A percentile compares a stretch with the other conserved stretches of the same genome.
These are phyloP conservation scores for Hirtodrosophila duncani DNA, from an alignment of 2,888 invertebrate genomes.

Conservation along the genomic window DNA sequence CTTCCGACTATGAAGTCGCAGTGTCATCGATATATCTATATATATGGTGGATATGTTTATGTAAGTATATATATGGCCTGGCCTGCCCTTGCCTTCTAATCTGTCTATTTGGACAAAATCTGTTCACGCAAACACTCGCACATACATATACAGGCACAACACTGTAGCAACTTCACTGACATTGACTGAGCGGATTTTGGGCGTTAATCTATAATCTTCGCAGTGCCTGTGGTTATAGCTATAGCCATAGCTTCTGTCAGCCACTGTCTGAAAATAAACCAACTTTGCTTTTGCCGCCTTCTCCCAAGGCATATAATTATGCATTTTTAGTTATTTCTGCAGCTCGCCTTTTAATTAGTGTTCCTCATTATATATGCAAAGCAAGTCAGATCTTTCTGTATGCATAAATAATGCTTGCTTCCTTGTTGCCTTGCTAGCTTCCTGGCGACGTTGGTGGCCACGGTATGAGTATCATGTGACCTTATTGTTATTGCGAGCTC, in stretches of 20 bases:
- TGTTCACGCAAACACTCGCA: slow-evolving; percentile 5
- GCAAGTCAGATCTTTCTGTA: slow-evolving; percentile 6
- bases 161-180: slow-evolving; percentile 19
- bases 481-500: slow-evolving; percentile 16
- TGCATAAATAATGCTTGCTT: background rate
- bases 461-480: slow-evolving; percentile 8
- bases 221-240: too few relatives aligned
- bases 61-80: too few relatives aligned
- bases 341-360: slow-evolving; percentile 20
- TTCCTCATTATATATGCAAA: slow-evolving; percentile 10
- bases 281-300: too few relatives aligned
- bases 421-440: too few relatives aligned
- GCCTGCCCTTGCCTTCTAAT: slow-evolving; percentile 15
- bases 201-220: too few relatives aligned
- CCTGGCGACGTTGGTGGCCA: background rate
- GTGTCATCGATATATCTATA: too few relatives aligned
- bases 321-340: slow-evolving; percentile 8
- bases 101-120: slow-evolving; percentile 22
- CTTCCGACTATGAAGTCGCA: too few relatives aligned
- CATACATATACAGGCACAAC: slow-evolving; percentile 10
- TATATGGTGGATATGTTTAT: too few relatives aligned
- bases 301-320: too few relatives aligned
- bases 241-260: too few relatives aligned
- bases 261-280: too few relatives aligned
- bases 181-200: slow-evolving; percentile 32